Evolutionary conservation across 2,113 vertebrate species (phyloP).

Genomic region (Syrrhaptes paradoxus): DNA sequence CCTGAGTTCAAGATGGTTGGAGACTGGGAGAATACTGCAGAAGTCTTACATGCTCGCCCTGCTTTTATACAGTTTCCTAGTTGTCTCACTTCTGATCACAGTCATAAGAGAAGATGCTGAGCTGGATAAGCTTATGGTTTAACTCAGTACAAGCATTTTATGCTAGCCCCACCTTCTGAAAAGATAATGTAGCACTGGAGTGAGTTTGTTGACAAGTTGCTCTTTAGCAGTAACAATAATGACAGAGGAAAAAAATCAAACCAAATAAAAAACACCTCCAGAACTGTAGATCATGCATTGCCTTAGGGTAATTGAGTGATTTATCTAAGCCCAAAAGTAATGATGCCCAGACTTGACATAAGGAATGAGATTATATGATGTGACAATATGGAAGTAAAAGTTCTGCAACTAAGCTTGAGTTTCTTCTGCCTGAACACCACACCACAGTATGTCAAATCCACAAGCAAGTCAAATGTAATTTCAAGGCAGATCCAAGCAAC

Average conservation of each 20-base stretch:
- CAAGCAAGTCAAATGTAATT: background rate
- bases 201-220: background rate
- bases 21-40: background rate
- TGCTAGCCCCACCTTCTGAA: background rate
- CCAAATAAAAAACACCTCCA: background rate
- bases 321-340: background rate
- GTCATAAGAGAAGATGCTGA: background rate
- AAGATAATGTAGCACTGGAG: background rate
- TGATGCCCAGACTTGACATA: background rate
- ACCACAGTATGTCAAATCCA: background rate
- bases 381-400: background rate
- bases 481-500: background rate
- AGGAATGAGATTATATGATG: background rate
- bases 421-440: background rate
- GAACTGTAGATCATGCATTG: background rate
- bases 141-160: background rate
- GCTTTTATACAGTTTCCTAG: background rate
- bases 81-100: background rate
- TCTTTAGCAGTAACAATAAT: background rate
- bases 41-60: background rate
- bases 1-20: background rate
- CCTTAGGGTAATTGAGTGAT: background rate
- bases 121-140: background rate
- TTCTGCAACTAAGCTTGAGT: background rate
- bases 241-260: rapidly evolving